Base-by-base conservation (phyloP, 2,113 vertebrate genomes). In the Microtus richardsoni region DNA sequence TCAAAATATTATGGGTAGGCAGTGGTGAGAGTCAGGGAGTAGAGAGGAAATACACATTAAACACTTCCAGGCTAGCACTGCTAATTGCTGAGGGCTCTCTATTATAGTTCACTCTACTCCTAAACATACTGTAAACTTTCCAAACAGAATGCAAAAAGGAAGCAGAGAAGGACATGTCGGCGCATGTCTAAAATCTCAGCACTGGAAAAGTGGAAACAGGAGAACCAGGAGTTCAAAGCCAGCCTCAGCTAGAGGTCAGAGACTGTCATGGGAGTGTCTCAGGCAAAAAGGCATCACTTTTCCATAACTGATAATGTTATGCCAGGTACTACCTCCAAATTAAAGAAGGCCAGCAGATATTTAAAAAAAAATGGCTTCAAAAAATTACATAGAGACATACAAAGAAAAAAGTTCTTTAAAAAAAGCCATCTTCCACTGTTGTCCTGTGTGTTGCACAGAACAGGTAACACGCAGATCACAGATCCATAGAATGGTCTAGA, bases 121-220 rank as follows among this genome's bases (percentile, higher is more conserved):
- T 13, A 36, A 92, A 84, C 19, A 47, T 44, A 92, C 85, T 84
- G 75, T 24, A 85, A 90, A 88, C 52, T 95, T 93, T 83, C 47
- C 52, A 68, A 7, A 88, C 85, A 47, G 79, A 52, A 5, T 82
- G 84, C 33, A 1, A 75, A 94, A 95, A 58, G 64, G n/a, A 74
- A 94, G 11, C 47, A 39, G 30, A 68, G 17, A 22, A 49, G 5
- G 12, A 4, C 47, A 39, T 54, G 66, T 70, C 7, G 7, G 47
- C 58, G 17, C 3, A 44, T 41, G 39, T 62, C n/a, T 83, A 28
- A 60, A 83, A 26, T 28, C 58, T 16, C 58, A 62, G 26, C 58
- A 62, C 58, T 19, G 22, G n/a, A 62, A 58, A 54, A 13, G 30
- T 36, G 44, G 64, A 19, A 66, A 54, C 77, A n/a, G 73, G 73